Conservation (phyloP, 2,113 vertebrate species). For the Amia ocellicauda region DNA sequence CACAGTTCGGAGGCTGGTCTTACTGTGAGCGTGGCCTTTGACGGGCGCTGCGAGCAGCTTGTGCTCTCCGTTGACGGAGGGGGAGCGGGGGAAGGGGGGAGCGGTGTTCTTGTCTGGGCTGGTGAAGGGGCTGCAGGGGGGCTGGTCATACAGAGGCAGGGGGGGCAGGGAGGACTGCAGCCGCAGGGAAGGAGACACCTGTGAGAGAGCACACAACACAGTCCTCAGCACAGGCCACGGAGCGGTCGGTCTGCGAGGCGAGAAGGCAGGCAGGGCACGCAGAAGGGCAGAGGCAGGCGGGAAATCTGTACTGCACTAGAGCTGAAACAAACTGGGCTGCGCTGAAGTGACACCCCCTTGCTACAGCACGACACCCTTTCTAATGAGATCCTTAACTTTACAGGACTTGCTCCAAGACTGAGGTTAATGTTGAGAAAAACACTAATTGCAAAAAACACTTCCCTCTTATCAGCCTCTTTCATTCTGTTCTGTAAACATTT, state of each 20-base stretch:
- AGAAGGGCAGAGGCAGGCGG: too few species aligned
- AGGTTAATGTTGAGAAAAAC: too few species aligned
- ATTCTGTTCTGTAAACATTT: conserved; percentile 13
- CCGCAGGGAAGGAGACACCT: conserved; percentile 74
- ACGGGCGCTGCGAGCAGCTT: conserved; percentile 51
- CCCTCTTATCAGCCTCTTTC: background rate
- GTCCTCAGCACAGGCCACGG: too few species aligned
- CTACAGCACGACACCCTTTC: too few species aligned
- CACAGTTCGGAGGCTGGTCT: conserved; percentile 22
- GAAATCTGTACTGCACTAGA: too few species aligned
- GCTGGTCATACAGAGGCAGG: conserved; percentile 89
- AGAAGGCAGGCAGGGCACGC: too few species aligned
- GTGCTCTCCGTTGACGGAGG: conserved; percentile 81
- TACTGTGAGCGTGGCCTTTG: conserved; percentile 60
- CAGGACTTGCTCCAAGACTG: too few species aligned
- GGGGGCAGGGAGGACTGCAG: conserved; percentile 75
- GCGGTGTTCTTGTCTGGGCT: conserved; percentile 82
- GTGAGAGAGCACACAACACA: background rate
- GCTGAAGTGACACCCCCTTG: too few species aligned
- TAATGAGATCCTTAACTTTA: too few species aligned
- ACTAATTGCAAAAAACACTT: background rate
- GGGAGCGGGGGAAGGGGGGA: conserved; percentile 81
- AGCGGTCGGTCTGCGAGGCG: too few species aligned
- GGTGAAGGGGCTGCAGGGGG: conserved; percentile 80
- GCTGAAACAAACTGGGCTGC: too few species aligned